phyloP scores from a whole-genome alignment of 2,113 vertebrate species.

The Lophius piscatorius region DNA sequence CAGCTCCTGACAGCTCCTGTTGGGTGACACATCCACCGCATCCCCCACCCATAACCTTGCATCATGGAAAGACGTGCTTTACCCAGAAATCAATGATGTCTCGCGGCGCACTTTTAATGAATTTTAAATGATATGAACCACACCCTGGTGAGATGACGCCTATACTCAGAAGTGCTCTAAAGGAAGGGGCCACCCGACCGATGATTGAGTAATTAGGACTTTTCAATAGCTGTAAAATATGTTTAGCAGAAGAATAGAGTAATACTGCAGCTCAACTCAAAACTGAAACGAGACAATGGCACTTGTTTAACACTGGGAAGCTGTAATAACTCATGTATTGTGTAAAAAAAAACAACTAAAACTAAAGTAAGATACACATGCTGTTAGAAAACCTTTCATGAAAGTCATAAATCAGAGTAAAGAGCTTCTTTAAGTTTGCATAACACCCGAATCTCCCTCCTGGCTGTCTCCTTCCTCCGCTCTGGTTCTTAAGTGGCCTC shows the following conservation, averaged over 20 bases:
- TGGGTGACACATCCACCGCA: slow-evolving; percentile 54
- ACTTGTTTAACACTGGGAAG: slow-evolving; percentile 31
- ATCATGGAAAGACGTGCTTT: slow-evolving; percentile 69
- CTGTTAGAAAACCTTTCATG: slow-evolving; percentile 34
- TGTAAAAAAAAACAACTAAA: slow-evolving; percentile 46
- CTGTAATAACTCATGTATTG: slow-evolving; percentile 36
- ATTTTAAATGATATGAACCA: slow-evolving; percentile 68
- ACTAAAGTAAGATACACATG: slow-evolving; percentile 35
- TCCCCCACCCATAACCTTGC: slow-evolving; percentile 45
- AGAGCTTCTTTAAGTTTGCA: slow-evolving; percentile 35
- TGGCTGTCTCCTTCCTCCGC: slow-evolving; percentile 18
- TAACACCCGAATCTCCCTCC: slow-evolving; percentile 19
- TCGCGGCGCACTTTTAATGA: slow-evolving; percentile 64
- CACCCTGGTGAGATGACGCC: slow-evolving; percentile 59
- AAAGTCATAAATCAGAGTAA: slow-evolving; percentile 50
- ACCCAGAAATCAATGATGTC: slow-evolving; percentile 63
- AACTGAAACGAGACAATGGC: slow-evolving; percentile 32
- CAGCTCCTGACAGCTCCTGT: slow-evolving; percentile 74
- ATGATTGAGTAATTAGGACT: slow-evolving; percentile 61
- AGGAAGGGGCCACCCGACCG: slow-evolving; percentile 61
- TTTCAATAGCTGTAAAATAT: slow-evolving; percentile 47
- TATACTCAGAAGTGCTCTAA: slow-evolving; percentile 44
- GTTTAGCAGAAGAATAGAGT: slow-evolving; percentile 55
- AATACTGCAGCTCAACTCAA: slow-evolving; percentile 27
- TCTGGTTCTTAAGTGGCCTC: slow-evolving; percentile 42